Conservation (phyloP, 1,140 invertebrate species). For the Nomia melanderi region DNA sequence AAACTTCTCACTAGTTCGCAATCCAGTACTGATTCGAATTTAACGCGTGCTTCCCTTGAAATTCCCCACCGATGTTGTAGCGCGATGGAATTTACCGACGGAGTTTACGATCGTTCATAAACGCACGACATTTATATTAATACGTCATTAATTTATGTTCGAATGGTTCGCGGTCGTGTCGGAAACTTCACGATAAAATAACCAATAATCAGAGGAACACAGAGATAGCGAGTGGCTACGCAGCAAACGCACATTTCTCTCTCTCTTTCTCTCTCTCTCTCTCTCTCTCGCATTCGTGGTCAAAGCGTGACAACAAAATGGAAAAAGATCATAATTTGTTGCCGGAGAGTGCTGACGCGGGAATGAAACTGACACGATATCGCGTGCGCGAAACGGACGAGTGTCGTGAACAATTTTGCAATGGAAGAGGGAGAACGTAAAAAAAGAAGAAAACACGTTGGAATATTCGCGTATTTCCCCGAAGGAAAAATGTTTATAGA, state of each 20-base stretch:
- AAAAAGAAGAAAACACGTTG: too few species aligned
- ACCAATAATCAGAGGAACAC: conserved; percentile 14
- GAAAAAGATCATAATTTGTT: not conserved
- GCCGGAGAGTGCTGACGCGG: not conserved
- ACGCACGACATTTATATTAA: not conserved
- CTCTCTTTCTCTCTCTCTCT: not conserved
- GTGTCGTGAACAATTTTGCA: conserved; percentile 19
- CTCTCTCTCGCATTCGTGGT: not conserved
- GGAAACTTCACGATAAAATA: conserved; percentile 25
- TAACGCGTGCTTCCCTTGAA: conserved; percentile 1
- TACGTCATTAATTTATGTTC: not conserved
- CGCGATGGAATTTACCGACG: not conserved
- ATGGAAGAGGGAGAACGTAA: conserved; percentile 15
- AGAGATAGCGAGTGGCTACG: not conserved
- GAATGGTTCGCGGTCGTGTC: not conserved
- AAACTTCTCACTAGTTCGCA: not conserved
- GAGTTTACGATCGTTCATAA: not conserved
- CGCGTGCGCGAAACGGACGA: conserved; percentile 11
- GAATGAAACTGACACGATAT: conserved; percentile 34
- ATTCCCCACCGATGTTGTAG: not conserved
- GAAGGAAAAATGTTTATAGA: not conserved
- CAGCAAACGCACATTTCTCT: not conserved
- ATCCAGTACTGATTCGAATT: not conserved
- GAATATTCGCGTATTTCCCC: conserved; percentile 13
- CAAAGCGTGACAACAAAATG: not conserved